Evolutionary conservation across 2,888 invertebrate genomes (phyloP), one percentile per base, ranked within the genome.

Genomic region (Beris morrisii): DNA sequence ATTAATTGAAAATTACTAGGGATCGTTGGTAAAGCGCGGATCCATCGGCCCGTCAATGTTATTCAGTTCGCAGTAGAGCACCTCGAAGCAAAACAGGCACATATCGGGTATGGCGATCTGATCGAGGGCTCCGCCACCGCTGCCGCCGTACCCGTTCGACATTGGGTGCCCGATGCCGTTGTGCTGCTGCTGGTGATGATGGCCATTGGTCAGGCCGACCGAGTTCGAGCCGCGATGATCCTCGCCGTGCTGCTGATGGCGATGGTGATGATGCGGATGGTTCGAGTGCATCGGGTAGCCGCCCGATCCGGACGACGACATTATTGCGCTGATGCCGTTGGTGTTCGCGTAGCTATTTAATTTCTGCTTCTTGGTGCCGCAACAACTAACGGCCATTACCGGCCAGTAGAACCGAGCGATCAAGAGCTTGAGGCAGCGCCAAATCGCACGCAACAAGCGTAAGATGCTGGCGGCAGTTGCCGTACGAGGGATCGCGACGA

Each of bases 71-170:
- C 91, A 89, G 83, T 96, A 92, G 73, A 99, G 88, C 75, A 97
- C 96, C 84, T 99, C 98, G 85, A 98, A 99, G 87, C 99, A 99
- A 85, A 93, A 98, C 85, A 92, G 94, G 81, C 96, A 96, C 98
- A 99, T 99, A 82, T 97, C 97, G 71, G 92, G 91, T 80, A 90
- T 88, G 73, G 93, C 94, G 73, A 95, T 90, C 78, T 73, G 77
- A 9, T 77, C 76, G 61, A 76, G 50, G 15, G 50, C 61, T 31
- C 61, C 61, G 22, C 22, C 22, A 22, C 22, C 22, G 22, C 22
- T 3, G 31, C 22, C 22, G 22, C 22, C 22, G 31, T 48, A 68
- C 6, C 71, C 69, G 56, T 70, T 72, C 31, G 54, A 48, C 22
- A 58, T 46, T 15, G 54, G 45, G 31, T 54, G 56, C 31, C 46